A percentile compares a stretch with the other conserved stretches of the same genome.
Evolutionary conservation across 2,113 vertebrate species (phyloP).

Genomic region (Crotalus tigris): DNA sequence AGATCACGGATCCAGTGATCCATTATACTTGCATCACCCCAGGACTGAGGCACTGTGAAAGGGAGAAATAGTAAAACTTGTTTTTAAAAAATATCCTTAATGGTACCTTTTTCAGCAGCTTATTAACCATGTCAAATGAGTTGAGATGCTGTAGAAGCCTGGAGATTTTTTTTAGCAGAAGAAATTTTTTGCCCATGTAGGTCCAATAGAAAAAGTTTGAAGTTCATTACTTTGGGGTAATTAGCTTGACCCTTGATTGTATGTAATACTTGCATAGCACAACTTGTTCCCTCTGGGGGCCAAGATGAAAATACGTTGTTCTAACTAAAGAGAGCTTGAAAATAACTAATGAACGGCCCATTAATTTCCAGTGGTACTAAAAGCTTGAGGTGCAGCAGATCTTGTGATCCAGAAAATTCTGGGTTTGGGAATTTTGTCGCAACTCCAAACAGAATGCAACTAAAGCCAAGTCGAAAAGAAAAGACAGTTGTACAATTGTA

Average conservation of each 20-base stretch:
- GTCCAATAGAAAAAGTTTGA: background rate
- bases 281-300: conserved; percentile 22
- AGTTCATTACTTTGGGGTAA: conserved; percentile 31
- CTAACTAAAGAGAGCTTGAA: conserved; percentile 52
- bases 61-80: background rate
- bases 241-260: conserved; percentile 11
- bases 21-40: background rate
- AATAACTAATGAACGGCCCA: conserved; percentile 61
- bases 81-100: accelerated
- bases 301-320: conserved; percentile 56
- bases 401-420: conserved; percentile 58
- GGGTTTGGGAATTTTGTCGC: conserved; percentile 43
- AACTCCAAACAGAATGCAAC: background rate
- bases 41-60: background rate
- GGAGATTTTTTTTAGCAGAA: background rate
- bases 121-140: accelerated
- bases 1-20: conserved; percentile 15
- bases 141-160: conserved; percentile 38
- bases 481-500: background rate
- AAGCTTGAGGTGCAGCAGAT: conserved; percentile 11
- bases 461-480: conserved; percentile 20
- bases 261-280: conserved; percentile 10
- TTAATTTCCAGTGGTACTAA: conserved; percentile 54
- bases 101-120: background rate
- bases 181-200: conserved; percentile 17